Percentiles rank a stretch among this genome's conserved stretches.
Evolutionary conservation across 1,140 invertebrate genomes (phyloP).

Genomic region (Brachionus rubens): DNA sequence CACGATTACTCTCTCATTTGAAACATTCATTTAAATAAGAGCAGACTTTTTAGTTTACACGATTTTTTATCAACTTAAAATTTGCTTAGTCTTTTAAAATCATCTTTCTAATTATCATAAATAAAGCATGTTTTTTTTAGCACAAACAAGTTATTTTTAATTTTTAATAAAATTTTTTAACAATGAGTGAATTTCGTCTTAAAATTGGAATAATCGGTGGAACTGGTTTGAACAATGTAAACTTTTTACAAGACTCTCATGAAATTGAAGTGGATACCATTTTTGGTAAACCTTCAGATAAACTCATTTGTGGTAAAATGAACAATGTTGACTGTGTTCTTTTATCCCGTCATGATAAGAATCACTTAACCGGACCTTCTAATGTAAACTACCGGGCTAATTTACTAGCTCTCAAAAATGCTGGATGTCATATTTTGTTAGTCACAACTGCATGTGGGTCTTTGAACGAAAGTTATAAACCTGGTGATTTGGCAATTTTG

Average conservation of each 20-base stretch:
- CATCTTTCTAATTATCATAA: no score
- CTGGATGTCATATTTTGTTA: constrained; percentile 85
- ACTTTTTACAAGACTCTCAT: constrained; percentile 70
- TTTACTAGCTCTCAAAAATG: constrained; percentile 81
- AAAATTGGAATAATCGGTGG: constrained; percentile 82
- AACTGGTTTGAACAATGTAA: constrained; percentile 80
- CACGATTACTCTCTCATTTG: constrained; percentile 12
- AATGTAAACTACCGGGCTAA: constrained; percentile 93
- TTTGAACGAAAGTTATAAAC: constrained; percentile 76
- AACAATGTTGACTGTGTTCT: constrained; percentile 74
- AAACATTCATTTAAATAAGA: constrained; percentile 23
- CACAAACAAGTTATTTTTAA: not conserved
- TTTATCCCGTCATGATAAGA: constrained; percentile 74
- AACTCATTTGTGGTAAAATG: constrained; percentile 69
- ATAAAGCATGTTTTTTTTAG: not conserved
- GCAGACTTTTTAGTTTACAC: no score
- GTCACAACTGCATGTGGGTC: constrained; percentile 89
- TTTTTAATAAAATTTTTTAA: not conserved
- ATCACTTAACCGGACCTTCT: constrained; percentile 75
- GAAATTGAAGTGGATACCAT: constrained; percentile 71
- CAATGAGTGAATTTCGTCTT: constrained; percentile 57
- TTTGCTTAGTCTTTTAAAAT: no score
- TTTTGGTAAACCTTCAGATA: constrained; percentile 80
- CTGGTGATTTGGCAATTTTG: constrained; percentile 79
- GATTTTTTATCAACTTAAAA: no score